phyloP scores from a whole-genome alignment of 2,113 vertebrate genomes.

The Prinia subflava region DNA sequence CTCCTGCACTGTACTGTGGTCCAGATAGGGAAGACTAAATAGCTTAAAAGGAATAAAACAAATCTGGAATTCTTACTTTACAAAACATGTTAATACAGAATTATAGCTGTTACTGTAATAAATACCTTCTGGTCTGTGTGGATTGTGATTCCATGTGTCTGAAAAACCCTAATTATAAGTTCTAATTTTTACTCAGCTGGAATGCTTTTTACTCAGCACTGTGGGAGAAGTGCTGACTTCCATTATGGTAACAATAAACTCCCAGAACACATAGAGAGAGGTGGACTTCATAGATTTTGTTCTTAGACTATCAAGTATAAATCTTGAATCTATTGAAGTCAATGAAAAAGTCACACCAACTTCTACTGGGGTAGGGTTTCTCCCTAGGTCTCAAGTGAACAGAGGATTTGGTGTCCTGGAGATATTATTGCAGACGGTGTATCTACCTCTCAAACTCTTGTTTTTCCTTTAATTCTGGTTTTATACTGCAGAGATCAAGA shows the following conservation, averaged over 20 bases:
- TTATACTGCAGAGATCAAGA: slow-evolving; percentile 46
- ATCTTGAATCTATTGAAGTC: background rate
- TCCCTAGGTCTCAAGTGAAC: background rate
- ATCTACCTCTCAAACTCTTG: background rate
- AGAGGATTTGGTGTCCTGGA: background rate
- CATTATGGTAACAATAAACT: slow-evolving; percentile 30
- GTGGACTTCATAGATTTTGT: slow-evolving; percentile 22
- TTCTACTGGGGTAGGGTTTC: background rate
- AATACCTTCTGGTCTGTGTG: background rate
- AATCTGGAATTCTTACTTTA: background rate
- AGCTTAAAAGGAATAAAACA: background rate
- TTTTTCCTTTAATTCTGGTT: slow-evolving; percentile 29
- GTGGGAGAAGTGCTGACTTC: slow-evolving; percentile 3
- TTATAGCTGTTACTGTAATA: background rate
- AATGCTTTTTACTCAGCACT: slow-evolving; percentile 34
- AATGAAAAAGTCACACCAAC: background rate
- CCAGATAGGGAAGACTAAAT: background rate
- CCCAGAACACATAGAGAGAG: slow-evolving; percentile 13
- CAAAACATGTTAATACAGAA: background rate
- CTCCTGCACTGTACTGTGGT: background rate
- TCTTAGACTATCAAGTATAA: background rate
- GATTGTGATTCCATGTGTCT: slow-evolving; percentile 4
- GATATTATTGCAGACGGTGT: background rate
- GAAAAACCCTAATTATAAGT: background rate
- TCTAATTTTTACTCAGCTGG: slow-evolving; percentile 38